Conservation (phyloP, 2,797 vertebrate species). For the Loris lydekkerianus region DNA sequence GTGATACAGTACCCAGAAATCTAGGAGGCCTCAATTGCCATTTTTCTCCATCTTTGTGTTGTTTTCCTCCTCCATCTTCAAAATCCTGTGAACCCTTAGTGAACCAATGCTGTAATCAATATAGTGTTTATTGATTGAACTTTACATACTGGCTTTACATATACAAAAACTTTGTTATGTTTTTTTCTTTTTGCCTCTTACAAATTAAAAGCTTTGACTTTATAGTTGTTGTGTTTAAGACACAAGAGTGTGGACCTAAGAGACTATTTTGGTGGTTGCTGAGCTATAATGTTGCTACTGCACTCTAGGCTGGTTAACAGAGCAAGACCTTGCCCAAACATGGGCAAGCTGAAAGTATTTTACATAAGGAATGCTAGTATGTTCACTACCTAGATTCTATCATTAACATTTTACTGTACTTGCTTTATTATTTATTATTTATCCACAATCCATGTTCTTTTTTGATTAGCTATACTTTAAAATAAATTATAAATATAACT, state of each 20-base stretch:
- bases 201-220: constrained; percentile 13
- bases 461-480: background rate
- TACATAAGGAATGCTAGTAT: background rate
- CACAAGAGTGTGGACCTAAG: background rate
- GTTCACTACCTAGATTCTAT: background rate
- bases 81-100: background rate
- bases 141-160: background rate
- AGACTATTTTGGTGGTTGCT: background rate
- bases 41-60: background rate
- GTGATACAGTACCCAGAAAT: background rate
- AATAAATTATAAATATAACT: background rate
- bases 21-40: background rate
- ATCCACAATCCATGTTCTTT: background rate
- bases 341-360: background rate
- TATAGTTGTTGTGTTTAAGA: background rate
- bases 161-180: background rate
- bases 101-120: background rate
- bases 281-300: no score
- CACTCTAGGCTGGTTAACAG: no score
- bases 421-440: background rate
- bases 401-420: background rate
- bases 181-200: background rate
- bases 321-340: background rate
- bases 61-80: background rate
- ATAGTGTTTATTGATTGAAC: background rate